Percentiles rank a stretch among this genome's conserved stretches.
These are phyloP conservation scores for Folsomia manolachei DNA, from an alignment of 2,888 invertebrate species.

Conservation along the genomic window DNA sequence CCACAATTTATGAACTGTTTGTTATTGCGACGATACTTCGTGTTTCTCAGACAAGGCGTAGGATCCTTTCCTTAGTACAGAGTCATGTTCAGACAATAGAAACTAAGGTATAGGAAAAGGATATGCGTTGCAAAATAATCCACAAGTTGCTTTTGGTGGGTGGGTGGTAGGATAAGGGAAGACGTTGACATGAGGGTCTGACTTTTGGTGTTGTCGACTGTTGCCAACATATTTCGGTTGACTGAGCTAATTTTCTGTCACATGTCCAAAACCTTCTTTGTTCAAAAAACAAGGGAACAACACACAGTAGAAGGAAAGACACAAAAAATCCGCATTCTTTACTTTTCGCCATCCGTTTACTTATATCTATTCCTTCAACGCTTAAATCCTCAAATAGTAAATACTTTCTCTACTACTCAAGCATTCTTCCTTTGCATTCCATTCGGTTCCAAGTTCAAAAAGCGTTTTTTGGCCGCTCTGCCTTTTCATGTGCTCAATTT, in stretches of 20 bases:
- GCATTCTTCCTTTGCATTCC: too few species aligned
- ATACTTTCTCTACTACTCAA: too few species aligned
- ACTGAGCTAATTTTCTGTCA: constrained; percentile 14
- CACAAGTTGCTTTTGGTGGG: background rate
- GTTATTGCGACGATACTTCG: background rate
- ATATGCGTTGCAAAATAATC: background rate
- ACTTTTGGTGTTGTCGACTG: background rate
- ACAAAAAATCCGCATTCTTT: background rate
- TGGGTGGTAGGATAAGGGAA: background rate
- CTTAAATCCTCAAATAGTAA: too few species aligned
- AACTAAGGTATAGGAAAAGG: too few species aligned
- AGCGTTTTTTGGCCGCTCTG: too few species aligned
- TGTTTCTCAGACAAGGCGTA: background rate
- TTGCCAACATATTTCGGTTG: constrained; percentile 16
- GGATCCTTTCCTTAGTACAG: background rate
- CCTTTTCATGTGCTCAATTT: too few species aligned
- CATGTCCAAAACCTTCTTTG: constrained; percentile 6
- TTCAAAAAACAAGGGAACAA: background rate
- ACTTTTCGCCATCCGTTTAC: too few species aligned
- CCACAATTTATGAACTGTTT: background rate
- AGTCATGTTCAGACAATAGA: too few species aligned
- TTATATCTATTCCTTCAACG: too few species aligned
- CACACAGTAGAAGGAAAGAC: background rate
- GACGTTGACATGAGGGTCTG: background rate
- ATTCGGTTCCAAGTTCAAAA: too few species aligned